Conservation (phyloP, 2,888 invertebrate genomes). For the Amaurobius ferox region DNA sequence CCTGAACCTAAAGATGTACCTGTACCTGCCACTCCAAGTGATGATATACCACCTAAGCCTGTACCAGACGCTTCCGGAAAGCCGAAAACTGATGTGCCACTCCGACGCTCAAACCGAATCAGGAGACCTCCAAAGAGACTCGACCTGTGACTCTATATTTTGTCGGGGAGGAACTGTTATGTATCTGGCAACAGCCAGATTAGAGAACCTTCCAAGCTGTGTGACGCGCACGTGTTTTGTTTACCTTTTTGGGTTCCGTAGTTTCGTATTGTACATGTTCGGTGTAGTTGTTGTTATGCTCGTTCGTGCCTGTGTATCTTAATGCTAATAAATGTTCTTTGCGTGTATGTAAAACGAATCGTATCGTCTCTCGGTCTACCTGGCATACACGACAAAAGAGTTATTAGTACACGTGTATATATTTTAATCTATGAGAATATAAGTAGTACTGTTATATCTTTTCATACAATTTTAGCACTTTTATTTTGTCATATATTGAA, state of each 20-base stretch:
- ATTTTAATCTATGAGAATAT: too few relatives aligned
- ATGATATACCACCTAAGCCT: slow-evolving; percentile 18
- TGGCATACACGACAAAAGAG: slow-evolving; percentile 43
- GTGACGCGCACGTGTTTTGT: slow-evolving; percentile 37
- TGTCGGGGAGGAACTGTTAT: slow-evolving; percentile 48
- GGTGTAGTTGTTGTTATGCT: slow-evolving; percentile 37
- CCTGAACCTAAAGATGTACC: slow-evolving; percentile 28
- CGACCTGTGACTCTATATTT: slow-evolving; percentile 47
- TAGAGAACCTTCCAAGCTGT: slow-evolving; percentile 49
- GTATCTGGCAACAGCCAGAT: slow-evolving; percentile 55
- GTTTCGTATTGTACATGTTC: slow-evolving; percentile 44
- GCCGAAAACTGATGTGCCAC: slow-evolving; percentile 28
- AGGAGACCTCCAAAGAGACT: slow-evolving; percentile 47
- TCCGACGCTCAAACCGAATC: slow-evolving; percentile 44
- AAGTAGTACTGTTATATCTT: too few relatives aligned
- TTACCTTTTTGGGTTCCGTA: slow-evolving; percentile 26
- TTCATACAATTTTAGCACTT: too few relatives aligned
- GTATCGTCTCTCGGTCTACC: slow-evolving; percentile 53
- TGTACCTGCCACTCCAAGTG: slow-evolving; percentile 16
- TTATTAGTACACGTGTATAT: too few relatives aligned
- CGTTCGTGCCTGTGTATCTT: slow-evolving; percentile 21
- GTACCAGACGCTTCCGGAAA: slow-evolving; percentile 16
- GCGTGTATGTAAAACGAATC: slow-evolving; percentile 40
- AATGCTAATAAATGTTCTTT: slow-evolving; percentile 25
- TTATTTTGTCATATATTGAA: too few relatives aligned